Base-by-base conservation (phyloP, 1,140 invertebrate genomes). In the Ips nitidus region DNA sequence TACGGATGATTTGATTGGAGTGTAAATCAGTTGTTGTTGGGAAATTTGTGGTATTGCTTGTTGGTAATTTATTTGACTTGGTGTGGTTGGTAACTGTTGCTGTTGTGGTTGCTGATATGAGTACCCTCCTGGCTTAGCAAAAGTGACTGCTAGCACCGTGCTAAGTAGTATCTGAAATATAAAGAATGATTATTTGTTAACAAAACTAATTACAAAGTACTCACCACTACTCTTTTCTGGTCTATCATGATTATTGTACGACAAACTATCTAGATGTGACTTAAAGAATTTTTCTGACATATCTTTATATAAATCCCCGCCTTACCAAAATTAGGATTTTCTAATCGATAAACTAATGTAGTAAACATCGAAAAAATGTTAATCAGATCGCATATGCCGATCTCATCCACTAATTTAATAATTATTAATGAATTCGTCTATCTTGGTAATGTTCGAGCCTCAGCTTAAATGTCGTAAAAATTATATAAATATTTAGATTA, bases 401-500 rank as follows among this genome's bases (percentile, higher is more conserved):
- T 22, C 7, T 50, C 2, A 50, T 50, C 6, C 22, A 50, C 22
- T 50, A 50, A 50, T 50, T 50, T 22, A 50, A 50, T 22, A 22
- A 22, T 2, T 50, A 50, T 55, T n/a, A 55, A 2, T 55, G 52
- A 55, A 55, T 36, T 55, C 52, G 52, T 55, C 52, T 1, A 5
- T 5, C 4, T 5, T 5, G 45, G 4, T 5, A 47, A 47, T 5
- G 45, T 47, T 47, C 45, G n/a, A n/a, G 4, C 4, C 45, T 47
- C n/a, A 5, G 4, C 45, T 4, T 47, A 47, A 47, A 47, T 47
- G 45, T 47, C 45, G n/a, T 47, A 47, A 47, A 55, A 55, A 55
- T 55, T 55, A 6, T 55, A 55, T 55, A 55, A 55, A 55, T 55
- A 55, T 55, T 55, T 37, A 55, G 52, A 55, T 55, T 55, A 55